Evolutionary conservation across 2,888 invertebrate species (phyloP), one percentile per base, ranked within the genome.

Genomic region (Tiphia femorata): DNA sequence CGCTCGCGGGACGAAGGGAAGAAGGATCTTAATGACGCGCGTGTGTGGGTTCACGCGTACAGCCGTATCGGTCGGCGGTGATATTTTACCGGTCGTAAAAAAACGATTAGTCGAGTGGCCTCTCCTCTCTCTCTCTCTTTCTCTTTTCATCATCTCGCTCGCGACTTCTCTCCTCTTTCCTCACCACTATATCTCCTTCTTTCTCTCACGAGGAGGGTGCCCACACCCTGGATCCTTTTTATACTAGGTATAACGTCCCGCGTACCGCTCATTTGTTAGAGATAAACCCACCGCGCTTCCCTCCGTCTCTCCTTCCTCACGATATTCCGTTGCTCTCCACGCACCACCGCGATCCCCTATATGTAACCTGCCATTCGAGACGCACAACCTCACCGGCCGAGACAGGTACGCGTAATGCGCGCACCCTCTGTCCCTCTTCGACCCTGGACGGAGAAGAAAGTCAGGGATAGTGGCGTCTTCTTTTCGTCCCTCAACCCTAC

Each of bases 241-340:
- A 64, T 55, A 62, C 62, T 67, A n/a, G n/a, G n/a, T n/a, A 59
- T 53, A 67, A 68, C 64, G 53, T 68, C 57, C 41, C 56, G 56
- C 55, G 58, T 58, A 53, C 43, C 58, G 56, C 64, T 70, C 72
- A 67, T 68, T 73, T 68, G 68, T 73, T 73, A 61, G 66, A 70
- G 64, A 70, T 70, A 68, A 73, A 73, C 50, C 21, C 42, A 40
- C 41, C 33, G 42, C 42, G 29, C 37, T 20, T 37, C 54, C 7
- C 23, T 35, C 16, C 17, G 20, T 20, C 6, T 23, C 29, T 29
- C 33, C 23, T 21, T 25, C 25, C 6, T 8, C 17, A n/a, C 10
- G 2, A 37, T 35, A 33, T 37, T 35, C 23, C 33, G 42, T 16
- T 12, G 21, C 40, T 50, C 52, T 17, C 52, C 21, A n/a, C n/a